Evolutionary conservation across 2,888 invertebrate species (phyloP), one percentile per base, ranked within the genome.

Genomic region (Atethmia centrago): DNA sequence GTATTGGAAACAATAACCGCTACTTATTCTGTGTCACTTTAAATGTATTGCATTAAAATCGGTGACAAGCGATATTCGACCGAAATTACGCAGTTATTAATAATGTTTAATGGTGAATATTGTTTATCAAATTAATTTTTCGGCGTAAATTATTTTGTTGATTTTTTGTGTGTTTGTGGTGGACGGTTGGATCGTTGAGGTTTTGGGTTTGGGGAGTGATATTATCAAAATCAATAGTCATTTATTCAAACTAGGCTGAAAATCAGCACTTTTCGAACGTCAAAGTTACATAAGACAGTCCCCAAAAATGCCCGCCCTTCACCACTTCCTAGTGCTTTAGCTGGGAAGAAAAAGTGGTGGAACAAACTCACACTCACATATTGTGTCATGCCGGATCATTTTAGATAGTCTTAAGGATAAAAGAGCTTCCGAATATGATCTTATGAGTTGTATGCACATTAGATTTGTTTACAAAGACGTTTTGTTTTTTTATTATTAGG

Each of bases 41-140:
- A 76, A 85, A 85, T 85, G 72, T 74, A 78, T 81, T 67, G 72
- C 70, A 73, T 85, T 82, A 80, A 86, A 81, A 51, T 68, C 45
- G 58, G 71, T 66, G 64, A 71, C 67, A 72, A 56, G 55, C 71
- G 40, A 77, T 68, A 73, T 64, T 66, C 63, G 62, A 74, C 73
- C 75, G 61, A 79, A 75, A 53, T 53, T 31, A 19, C 12, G 19
- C 21, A 61, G 47, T 55, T 76, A 76, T 74, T 68, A 63, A 83
- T 62, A 62, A 64, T 36, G 36, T 73, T 66, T 58, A 42, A 55
- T 47, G 49, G 40, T 62, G 58, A 66, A 65, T 71, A 72, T 78
- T 65, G 62, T 67, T 66, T 31, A 55, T 31, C 49, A 31, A 59
- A 79, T 66, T 49, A 51, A 56, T 47, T 55, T 59, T 55, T 12